phyloP scores from a whole-genome alignment of 2,797 vertebrate species.

The Borostomias antarcticus region DNA sequence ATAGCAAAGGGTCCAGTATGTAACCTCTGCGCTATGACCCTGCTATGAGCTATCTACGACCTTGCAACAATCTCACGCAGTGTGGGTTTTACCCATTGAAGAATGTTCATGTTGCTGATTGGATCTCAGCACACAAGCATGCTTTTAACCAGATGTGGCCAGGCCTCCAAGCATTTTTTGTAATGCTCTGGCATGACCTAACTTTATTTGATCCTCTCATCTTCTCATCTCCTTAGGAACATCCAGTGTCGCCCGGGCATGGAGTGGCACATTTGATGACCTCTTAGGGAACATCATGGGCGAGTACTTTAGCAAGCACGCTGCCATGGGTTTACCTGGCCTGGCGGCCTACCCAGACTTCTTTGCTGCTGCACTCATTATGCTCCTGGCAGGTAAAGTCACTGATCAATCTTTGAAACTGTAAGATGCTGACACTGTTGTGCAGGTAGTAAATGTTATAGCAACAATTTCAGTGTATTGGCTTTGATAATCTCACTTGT shows the following conservation, averaged over 20 bases:
- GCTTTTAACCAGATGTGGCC: too few relatives aligned
- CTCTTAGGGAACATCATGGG: conserved; percentile 79
- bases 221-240: conserved; percentile 73
- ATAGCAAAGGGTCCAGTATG: too few relatives aligned
- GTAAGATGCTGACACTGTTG: not conserved
- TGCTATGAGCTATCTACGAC: too few relatives aligned
- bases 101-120: too few relatives aligned
- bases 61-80: too few relatives aligned
- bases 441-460: not conserved
- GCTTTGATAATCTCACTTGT: not conserved
- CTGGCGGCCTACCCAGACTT: conserved; percentile 83
- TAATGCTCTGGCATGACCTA: not conserved
- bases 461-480: not conserved
- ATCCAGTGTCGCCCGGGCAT: conserved; percentile 85
- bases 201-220: not conserved
- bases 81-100: too few relatives aligned
- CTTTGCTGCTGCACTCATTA: conserved; percentile 83
- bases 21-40: too few relatives aligned
- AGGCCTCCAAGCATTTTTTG: too few relatives aligned
- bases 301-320: conserved; percentile 66
- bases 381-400: conserved; percentile 82
- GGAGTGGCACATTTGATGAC: conserved; percentile 88
- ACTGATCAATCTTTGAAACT: not conserved
- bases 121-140: too few relatives aligned
- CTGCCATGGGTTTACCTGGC: conserved; percentile 72